Evolutionary conservation across 2,113 vertebrate genomes (phyloP), one percentile per base, ranked within the genome.

Genomic region (Bufo gargarizans): DNA sequence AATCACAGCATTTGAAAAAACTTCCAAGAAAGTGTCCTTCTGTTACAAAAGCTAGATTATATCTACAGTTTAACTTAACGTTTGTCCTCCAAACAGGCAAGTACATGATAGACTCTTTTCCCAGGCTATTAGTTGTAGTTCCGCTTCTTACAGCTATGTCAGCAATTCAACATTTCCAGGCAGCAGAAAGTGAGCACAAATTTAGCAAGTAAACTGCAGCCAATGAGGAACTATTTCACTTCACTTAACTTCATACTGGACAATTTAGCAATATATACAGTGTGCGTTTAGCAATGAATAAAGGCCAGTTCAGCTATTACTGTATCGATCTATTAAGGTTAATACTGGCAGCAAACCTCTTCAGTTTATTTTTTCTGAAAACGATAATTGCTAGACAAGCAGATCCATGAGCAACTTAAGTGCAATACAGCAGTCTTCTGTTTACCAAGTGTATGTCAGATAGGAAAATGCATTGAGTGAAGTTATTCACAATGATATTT

Each of bases 231-330:
- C 71, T 74, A 74, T 74, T 74, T 74, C 43, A 74, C 71, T 74
- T 74, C 71, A 74, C 71, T 74, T 74, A 74, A 9, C 43, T 74
- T 74, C 43, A 49, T 49, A 74, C 9, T 17, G 43, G 71, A 17
- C 71, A 74, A 74, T 74, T 74, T 74, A 45, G 45, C 67, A 71
- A 43, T 71, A 71, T 71, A 71, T 71, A 71, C 67, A 71, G 9
- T 3, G 10, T 47, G 71, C 49, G 71, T 74, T 74, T 74, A 47
- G 43, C 43, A 47, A 74, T 74, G 71, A 74, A 74, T 74, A 74
- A 47, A 74, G 49, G 43, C 45, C 43, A 20, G 43, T 74, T 17
- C 43, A 47, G 43, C 71, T 74, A 74, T 74, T 74, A 74, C 71
- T 74, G 71, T 74, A 74, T 47, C 71, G 43, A 74, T 74, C 43